Percentiles rank a stretch among this genome's conserved stretches.
Evolutionary conservation across 2,888 invertebrate species (phyloP).

Genomic region (Lepidochrysops patricia): DNA sequence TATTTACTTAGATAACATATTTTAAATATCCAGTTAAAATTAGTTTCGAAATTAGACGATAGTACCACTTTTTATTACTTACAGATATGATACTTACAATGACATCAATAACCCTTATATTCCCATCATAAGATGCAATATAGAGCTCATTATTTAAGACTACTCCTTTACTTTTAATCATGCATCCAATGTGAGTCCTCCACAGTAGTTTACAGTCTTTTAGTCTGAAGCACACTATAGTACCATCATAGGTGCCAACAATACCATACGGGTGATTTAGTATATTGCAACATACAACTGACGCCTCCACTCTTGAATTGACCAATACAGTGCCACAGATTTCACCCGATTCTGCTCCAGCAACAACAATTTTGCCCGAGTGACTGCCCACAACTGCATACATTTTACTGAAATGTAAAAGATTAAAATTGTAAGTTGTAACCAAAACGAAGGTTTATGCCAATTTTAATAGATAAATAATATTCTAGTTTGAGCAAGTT

Average conservation of each 20-base stretch:
- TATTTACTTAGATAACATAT: too few relatives aligned
- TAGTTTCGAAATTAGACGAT: too few relatives aligned
- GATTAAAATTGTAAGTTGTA: too few relatives aligned
- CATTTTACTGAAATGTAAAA: conserved; percentile 43
- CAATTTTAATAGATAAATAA: too few relatives aligned
- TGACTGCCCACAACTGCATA: conserved; percentile 73
- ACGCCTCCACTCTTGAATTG: conserved; percentile 83
- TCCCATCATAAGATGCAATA: conserved; percentile 83
- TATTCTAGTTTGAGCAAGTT: too few relatives aligned
- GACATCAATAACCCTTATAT: conserved; percentile 73
- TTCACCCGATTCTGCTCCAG: conserved; percentile 70
- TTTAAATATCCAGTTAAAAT: too few relatives aligned
- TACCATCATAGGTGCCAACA: conserved; percentile 86
- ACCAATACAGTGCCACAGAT: conserved; percentile 65
- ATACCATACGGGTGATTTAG: conserved; percentile 57
- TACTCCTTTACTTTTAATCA: conserved; percentile 77
- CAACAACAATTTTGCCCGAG: conserved; percentile 79
- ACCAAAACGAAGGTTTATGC: too few relatives aligned
- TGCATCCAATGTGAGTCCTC: conserved; percentile 74
- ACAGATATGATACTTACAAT: conserved; percentile 46
- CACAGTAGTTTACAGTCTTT: conserved; percentile 73
- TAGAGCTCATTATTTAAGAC: conserved; percentile 60
- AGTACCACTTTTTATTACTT: too few relatives aligned
- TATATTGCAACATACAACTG: conserved; percentile 55
- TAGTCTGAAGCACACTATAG: conserved; percentile 78